phyloP scores from a whole-genome alignment of 2,797 vertebrate genomes.

The Bufotes viridis region DNA sequence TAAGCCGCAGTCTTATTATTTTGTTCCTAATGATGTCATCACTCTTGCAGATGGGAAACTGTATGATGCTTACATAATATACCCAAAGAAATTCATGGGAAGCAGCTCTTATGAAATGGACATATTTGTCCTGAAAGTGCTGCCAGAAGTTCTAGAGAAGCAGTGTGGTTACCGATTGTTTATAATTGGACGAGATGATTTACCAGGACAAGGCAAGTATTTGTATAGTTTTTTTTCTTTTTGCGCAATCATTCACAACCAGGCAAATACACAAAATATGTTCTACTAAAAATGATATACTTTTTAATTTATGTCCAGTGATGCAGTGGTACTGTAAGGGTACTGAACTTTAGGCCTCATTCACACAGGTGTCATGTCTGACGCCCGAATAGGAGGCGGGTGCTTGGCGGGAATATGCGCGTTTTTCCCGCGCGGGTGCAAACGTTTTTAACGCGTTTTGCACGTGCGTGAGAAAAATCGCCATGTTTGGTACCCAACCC shows the following conservation, averaged over 20 bases:
- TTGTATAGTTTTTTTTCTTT: not conserved
- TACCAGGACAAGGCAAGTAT: conserved; percentile 84
- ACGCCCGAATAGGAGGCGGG: too few relatives aligned
- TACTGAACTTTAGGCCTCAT: too few relatives aligned
- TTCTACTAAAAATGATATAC: not conserved
- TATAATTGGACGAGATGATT: conserved; percentile 85
- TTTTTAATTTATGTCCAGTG: too few relatives aligned
- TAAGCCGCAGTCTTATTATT: not conserved
- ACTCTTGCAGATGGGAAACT: conserved; percentile 72
- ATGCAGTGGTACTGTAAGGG: too few relatives aligned
- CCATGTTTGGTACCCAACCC: too few relatives aligned
- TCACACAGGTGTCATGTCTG: too few relatives aligned
- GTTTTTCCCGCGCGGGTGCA: too few relatives aligned
- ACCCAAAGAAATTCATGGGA: conserved; percentile 69
- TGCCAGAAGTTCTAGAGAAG: conserved; percentile 86
- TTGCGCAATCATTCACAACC: not conserved
- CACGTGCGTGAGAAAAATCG: too few relatives aligned
- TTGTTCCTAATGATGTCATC: not conserved
- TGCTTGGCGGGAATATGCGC: too few relatives aligned
- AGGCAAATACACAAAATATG: not conserved
- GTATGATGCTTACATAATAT: conserved; percentile 83
- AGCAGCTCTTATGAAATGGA: conserved; percentile 47
- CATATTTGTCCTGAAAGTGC: conserved; percentile 76
- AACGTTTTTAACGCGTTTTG: too few relatives aligned
- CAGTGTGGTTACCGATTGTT: conserved; percentile 87